Base-by-base conservation (phyloP, 2,888 invertebrate genomes). In the Amphipyra berbera region DNA sequence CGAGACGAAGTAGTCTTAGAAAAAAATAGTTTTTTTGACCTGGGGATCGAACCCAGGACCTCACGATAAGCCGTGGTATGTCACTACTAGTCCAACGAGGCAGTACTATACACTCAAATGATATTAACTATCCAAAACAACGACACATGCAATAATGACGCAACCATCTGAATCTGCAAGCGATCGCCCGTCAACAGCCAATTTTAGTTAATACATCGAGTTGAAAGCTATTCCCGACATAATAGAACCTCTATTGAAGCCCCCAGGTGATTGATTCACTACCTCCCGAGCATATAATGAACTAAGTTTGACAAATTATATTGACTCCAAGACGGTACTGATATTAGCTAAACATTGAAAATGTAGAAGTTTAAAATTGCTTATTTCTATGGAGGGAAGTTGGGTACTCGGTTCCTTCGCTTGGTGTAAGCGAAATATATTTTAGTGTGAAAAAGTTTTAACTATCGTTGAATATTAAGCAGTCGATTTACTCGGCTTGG, bases 301-400 rank as follows among this genome's bases (percentile, higher is more conserved):
- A 63, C 61, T 58, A 79, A 76, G 33, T 76, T 76, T 61, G 58
- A 54, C 52, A 74, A 77, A 63, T 75, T 75, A 67, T 58, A 61
- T 76, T 61, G 62, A 55, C 63, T 68, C 60, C 64, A 50, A 57
- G 65, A 54, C 49, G 40, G 13, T 8, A 50, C 47, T 14, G 15
- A 27, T 54, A 47, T 68, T 57, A 52, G 57, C 52, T 58, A 54
- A 58, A 58, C 71, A 75, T 75, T 64, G 57, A 35, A 38, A 71
- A 58, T 58, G 33, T 33, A 9, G 14, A 52, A 71, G 71, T 70
- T 71, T 70, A 63, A 70, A 75, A 71, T 64, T 55, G 50, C 65
- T 63, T 64, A 63, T 75, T 75, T 55, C 57, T 42, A 14, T 35
- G 21, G 21, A 21, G 30, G 21, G 14, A n/a, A 27, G 30, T 52